Evolutionary conservation across 2,888 invertebrate species (phyloP).

Genomic region (Leucozona laternaria): DNA sequence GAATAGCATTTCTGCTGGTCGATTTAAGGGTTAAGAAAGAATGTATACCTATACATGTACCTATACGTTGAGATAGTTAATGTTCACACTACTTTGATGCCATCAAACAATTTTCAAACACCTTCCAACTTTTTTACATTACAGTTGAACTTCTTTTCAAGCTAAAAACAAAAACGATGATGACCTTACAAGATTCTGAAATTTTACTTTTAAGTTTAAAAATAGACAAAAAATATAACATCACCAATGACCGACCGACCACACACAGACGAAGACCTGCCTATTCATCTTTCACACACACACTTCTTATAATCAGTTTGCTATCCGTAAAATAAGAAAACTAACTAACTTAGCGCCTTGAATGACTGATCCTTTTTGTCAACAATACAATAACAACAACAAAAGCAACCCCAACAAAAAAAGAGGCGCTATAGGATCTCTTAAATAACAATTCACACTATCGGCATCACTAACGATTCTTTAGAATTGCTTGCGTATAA

Average conservation of each 20-base stretch:
- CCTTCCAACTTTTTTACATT: too few species aligned
- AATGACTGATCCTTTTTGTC: conserved; percentile 31
- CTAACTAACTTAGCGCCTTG: conserved; percentile 59
- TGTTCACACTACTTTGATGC: too few species aligned
- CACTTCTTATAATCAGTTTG: conserved; percentile 55
- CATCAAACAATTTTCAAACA: too few species aligned
- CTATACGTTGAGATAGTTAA: too few species aligned
- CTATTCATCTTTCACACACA: not conserved
- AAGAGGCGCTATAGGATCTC: conserved; percentile 59
- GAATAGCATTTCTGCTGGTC: too few species aligned
- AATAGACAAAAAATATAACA: not conserved
- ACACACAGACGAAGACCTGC: conserved; percentile 23
- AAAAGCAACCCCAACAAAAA: not conserved
- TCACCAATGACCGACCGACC: conserved; percentile 13
- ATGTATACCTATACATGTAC: too few species aligned
- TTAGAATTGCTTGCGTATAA: conserved; percentile 41
- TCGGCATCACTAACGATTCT: conserved; percentile 38
- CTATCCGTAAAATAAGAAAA: conserved; percentile 55
- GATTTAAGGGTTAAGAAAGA: too few species aligned
- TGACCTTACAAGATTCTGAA: not conserved
- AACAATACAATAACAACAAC: conserved; percentile 15
- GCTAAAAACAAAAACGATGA: too few species aligned
- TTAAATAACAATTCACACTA: conserved; percentile 46
- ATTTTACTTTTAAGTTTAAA: not conserved
- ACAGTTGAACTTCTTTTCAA: too few species aligned